phyloP scores from a whole-genome alignment of 1,140 invertebrate genomes.

The Magallana gigas region DNA sequence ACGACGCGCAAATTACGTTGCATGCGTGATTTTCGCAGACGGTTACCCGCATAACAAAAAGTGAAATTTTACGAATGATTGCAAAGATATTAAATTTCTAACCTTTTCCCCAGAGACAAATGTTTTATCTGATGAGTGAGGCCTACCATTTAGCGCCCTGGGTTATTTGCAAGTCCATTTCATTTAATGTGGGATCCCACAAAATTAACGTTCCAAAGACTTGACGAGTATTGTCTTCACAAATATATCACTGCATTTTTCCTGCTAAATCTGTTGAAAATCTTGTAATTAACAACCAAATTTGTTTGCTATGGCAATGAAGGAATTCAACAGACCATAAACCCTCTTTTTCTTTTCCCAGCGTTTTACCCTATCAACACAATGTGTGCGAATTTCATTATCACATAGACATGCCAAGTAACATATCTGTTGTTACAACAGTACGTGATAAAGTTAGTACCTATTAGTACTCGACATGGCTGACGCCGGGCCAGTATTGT shows the following conservation, averaged over 20 bases:
- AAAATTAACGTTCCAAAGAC: too few relatives aligned
- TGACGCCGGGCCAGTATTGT: background rate
- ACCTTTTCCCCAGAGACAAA: background rate
- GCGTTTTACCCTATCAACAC: too few relatives aligned
- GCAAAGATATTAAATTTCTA: background rate
- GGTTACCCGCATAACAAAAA: background rate
- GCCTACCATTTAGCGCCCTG: background rate
- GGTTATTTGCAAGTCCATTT: too few relatives aligned
- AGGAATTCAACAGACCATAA: too few relatives aligned
- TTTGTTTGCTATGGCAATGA: too few relatives aligned
- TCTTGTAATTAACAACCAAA: too few relatives aligned
- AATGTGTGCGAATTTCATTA: background rate
- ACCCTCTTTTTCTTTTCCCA: too few relatives aligned
- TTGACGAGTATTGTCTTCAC: too few relatives aligned
- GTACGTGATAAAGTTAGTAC: too few relatives aligned
- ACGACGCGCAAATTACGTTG: background rate
- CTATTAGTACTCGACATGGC: background rate
- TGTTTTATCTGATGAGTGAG: background rate
- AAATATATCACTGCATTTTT: too few relatives aligned
- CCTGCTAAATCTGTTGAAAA: too few relatives aligned
- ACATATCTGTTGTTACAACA: background rate
- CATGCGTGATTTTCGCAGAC: background rate
- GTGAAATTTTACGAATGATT: conserved; percentile 28
- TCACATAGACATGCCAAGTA: background rate
- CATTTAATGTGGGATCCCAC: too few relatives aligned